phyloP scores from a whole-genome alignment of 2,888 invertebrate species.

The Leucophenga maculata region DNA sequence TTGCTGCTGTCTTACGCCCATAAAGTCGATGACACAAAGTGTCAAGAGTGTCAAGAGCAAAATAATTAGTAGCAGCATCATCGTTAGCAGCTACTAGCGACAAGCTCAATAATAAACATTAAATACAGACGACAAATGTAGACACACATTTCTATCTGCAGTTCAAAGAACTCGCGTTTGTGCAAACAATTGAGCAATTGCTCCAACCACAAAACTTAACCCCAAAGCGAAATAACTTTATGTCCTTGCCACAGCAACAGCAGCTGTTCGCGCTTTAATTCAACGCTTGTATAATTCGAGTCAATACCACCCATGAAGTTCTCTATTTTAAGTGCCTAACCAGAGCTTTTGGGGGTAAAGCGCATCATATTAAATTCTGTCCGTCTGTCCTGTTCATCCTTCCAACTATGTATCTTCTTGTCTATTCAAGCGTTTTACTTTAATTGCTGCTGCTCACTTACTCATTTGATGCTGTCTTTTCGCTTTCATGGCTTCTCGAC shows the following conservation, averaged over 20 bases:
- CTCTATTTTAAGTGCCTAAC: conserved; percentile 15
- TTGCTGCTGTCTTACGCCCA: too few species aligned
- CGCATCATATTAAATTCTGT: too few species aligned
- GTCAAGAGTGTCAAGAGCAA: conserved; percentile 8
- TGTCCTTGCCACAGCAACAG: background rate
- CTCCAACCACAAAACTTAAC: background rate
- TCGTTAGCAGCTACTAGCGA: background rate
- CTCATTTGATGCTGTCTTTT: background rate
- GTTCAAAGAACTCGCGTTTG: conserved; percentile 11
- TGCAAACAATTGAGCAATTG: background rate
- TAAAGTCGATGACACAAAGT: background rate
- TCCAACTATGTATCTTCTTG: too few species aligned
- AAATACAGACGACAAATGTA: background rate
- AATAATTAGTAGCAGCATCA: conserved; percentile 1
- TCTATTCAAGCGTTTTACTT: conserved; percentile 3
- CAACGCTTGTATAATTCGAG: background rate
- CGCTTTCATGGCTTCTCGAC: background rate
- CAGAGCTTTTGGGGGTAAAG: background rate
- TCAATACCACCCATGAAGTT: conserved; percentile 9
- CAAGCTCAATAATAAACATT: background rate
- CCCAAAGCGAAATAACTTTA: background rate
- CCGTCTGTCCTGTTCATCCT: background rate
- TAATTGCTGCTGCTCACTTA: conserved; percentile 6
- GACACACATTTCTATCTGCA: background rate
- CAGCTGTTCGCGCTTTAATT: conserved; percentile 6